Percentiles rank a stretch among this genome's conserved stretches.
Conservation (phyloP, 2,888 invertebrate species). For the Sarcophaga carnaria region DNA sequence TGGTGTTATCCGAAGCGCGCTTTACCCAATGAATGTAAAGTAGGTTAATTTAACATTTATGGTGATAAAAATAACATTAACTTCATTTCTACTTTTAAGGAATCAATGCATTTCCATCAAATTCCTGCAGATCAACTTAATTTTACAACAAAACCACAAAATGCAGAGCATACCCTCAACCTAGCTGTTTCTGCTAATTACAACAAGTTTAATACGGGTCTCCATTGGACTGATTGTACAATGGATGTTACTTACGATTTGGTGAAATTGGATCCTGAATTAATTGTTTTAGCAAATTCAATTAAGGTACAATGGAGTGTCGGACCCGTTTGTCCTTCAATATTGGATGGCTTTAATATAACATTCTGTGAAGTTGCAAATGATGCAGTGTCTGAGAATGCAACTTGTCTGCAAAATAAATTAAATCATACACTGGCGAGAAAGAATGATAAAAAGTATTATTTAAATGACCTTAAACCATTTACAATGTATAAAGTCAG, state of each 20-base stretch:
- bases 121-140: slow-evolving; percentile 79
- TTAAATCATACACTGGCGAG: slow-evolving; percentile 72
- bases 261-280: slow-evolving; percentile 77
- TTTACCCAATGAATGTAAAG: slow-evolving; percentile 84
- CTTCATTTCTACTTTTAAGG: slow-evolving; percentile 78
- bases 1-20: slow-evolving; percentile 87
- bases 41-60: slow-evolving; percentile 69
- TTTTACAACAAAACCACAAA: slow-evolving; percentile 82
- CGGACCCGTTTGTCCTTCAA: slow-evolving; percentile 88
- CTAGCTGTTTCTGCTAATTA: slow-evolving; percentile 93
- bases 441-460: slow-evolving; percentile 80
- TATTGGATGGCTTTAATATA: slow-evolving; percentile 88
- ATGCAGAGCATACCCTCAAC: slow-evolving; percentile 82
- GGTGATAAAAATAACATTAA: background rate
- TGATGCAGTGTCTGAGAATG: slow-evolving; percentile 52
- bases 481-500: slow-evolving; percentile 89
- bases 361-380: slow-evolving; percentile 86
- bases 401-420: slow-evolving; percentile 70
- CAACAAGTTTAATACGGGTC: slow-evolving; percentile 87
- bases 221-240: slow-evolving; percentile 91
- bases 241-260: slow-evolving; percentile 77
- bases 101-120: slow-evolving; percentile 85
- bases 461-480: slow-evolving; percentile 86
- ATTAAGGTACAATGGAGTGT: slow-evolving; percentile 89
- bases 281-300: slow-evolving; percentile 75